These are phyloP conservation scores for Drosophila pseudotalamancana DNA, from an alignment of 2,888 invertebrate species.

Conservation along the genomic window DNA sequence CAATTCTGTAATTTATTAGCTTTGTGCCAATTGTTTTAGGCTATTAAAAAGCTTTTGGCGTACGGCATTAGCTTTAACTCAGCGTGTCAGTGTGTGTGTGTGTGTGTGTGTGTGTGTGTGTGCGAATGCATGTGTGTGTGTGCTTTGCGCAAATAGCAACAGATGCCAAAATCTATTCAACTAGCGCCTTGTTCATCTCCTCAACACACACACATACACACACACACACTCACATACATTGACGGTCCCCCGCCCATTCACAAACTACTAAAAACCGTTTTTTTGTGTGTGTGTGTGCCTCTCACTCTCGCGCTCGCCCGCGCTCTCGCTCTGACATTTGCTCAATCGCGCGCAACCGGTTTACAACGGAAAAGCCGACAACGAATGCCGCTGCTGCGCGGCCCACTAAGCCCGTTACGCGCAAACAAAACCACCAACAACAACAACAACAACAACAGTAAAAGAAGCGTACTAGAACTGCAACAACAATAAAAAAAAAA, in stretches of 20 bases:
- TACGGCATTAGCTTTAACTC: background rate
- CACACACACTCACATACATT: too few species aligned
- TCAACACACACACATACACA: background rate
- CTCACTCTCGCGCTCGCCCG: background rate
- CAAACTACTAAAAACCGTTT: background rate
- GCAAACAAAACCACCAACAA: slow-evolving; percentile 2
- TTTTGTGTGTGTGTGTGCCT: background rate
- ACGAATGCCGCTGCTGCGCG: slow-evolving; percentile 29
- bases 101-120: background rate
- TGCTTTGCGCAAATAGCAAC: slow-evolving; percentile 4
- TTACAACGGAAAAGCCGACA: slow-evolving; percentile 22
- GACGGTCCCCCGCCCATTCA: background rate
- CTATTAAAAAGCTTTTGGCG: slow-evolving; percentile 8
- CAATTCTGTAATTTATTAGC: slow-evolving; percentile 68
- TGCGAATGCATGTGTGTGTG: background rate
- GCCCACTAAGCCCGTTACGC: slow-evolving; percentile 28
- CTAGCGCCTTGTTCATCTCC: slow-evolving; percentile 2
- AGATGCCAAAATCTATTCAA: slow-evolving; percentile 1
- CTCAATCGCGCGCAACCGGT: slow-evolving; percentile 33
- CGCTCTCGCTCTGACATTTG: background rate
- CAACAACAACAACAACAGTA: slow-evolving; percentile 2
- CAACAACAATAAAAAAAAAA: background rate
- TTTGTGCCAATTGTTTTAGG: slow-evolving; percentile 50
- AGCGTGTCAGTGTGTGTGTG: too few species aligned
- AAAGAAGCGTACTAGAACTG: background rate